phyloP scores from a whole-genome alignment of 2,113 vertebrate genomes.

The Kobus ellipsiprymnus region DNA sequence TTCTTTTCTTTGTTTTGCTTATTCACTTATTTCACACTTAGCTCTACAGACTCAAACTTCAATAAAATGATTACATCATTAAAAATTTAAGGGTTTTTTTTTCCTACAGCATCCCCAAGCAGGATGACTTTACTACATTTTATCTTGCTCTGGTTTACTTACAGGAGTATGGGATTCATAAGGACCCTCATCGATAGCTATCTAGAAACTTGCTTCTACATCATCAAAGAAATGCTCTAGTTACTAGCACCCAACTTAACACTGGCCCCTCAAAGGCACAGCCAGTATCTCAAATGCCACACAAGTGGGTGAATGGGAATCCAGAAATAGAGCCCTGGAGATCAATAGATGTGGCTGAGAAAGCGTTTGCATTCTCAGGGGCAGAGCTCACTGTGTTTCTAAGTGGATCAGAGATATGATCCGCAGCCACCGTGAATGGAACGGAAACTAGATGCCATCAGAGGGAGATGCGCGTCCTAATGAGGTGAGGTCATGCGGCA shows the following conservation, averaged over 20 bases:
- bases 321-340: constrained; percentile 90
- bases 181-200: background rate
- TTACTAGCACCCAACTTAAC: constrained; percentile 71
- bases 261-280: constrained; percentile 76
- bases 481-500: constrained; percentile 84
- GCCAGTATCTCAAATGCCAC: constrained; percentile 61
- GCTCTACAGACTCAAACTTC: background rate
- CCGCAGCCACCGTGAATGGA: constrained; percentile 85
- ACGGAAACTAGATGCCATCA: constrained; percentile 86
- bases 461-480: constrained; percentile 79
- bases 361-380: constrained; percentile 89
- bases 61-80: background rate
- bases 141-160: constrained; percentile 25
- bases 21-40: background rate
- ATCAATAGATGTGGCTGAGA: constrained; percentile 92
- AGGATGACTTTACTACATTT: background rate
- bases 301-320: constrained; percentile 81
- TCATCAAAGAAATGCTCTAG: constrained; percentile 59
- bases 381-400: constrained; percentile 90
- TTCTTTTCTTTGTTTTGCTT: background rate
- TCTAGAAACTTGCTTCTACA: constrained; percentile 51
- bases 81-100: background rate
- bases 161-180: background rate
- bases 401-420: constrained; percentile 93
- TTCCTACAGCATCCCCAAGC: background rate